Evolutionary conservation across 2,113 vertebrate species (phyloP).

Genomic region (Gobiocypris rarus): DNA sequence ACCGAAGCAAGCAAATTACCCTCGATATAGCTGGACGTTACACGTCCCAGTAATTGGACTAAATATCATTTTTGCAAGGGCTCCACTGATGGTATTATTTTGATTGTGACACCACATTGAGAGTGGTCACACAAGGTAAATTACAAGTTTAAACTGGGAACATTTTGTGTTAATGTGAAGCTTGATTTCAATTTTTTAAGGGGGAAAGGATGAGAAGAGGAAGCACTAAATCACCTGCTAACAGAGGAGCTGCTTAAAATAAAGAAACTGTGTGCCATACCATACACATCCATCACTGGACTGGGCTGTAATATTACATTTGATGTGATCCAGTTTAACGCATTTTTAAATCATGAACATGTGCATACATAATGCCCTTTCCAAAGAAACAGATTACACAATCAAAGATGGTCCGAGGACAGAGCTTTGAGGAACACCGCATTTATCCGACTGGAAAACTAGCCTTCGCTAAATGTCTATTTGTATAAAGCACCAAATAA

Average conservation of each 20-base stretch:
- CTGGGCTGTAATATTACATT: neutral
- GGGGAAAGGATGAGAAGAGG: neutral
- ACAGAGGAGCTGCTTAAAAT: neutral
- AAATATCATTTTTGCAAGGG: neutral
- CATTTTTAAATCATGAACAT: neutral
- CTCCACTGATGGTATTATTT: neutral
- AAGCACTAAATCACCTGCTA: no score
- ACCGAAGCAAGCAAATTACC: neutral
- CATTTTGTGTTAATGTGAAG: neutral
- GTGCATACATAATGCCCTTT: conserved; percentile 12
- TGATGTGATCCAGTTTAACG: conserved; percentile 1
- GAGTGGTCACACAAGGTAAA: neutral
- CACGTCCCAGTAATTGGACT: neutral
- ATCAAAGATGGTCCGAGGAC: conserved; percentile 31
- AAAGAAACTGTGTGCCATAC: neutral
- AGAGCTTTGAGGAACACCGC: conserved; percentile 25
- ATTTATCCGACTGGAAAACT: neutral
- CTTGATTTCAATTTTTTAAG: neutral
- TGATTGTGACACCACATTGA: neutral
- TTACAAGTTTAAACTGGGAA: neutral
- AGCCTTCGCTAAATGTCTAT: conserved; percentile 11
- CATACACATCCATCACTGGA: neutral
- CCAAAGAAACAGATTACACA: neutral
- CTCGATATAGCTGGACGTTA: neutral
- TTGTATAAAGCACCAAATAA: neutral